Base-by-base conservation (phyloP, 2,797 vertebrate species). In the Amphiprion clarkii region DNA sequence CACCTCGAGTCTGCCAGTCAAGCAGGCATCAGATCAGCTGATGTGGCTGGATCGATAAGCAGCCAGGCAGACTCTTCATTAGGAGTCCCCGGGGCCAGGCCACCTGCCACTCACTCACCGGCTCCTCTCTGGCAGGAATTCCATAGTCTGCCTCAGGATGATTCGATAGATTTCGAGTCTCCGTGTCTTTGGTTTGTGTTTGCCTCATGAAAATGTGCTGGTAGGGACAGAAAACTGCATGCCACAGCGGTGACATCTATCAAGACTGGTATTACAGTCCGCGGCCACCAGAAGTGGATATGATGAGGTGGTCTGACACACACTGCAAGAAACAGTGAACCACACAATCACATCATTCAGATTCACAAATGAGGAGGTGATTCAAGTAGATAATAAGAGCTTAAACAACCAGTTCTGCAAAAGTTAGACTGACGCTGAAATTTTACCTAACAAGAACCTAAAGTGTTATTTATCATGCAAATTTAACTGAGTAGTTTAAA, bases 41-140 rank as follows among this genome's bases (percentile, higher is more conserved):
- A 83, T 86, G 85, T 64, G 79, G 75, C 67, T 44, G 52, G 85
- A 93, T 93, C 91, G 61, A 92, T 91, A 79, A 52, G 74, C 83
- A 88, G 83, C 75, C 88, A 86, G 83, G 78, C 85, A 81, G 81
- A 87, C 84, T 92, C 91, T 93, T 93, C 85, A 92, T 91, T 90
- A 90, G 82, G 77, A 89, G 84, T 90, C 91, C 90, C 86, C 0
- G 44, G 82, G 88, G 90, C 79, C 82, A 74, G 89, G 83, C 87
- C 87, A 91, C 90, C 88, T 93, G 91, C 85, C 91, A 88, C 82
- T 91, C 87, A 88, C 70, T 88, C 81, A 31, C 79, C 29, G 29
- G 71, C 76, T 79, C 74, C 78, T 70, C 79, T 83, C 80, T 71
- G 71, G 71, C 69, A 82, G 65, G 59, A 78, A 64, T 59, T 67